A percentile compares a stretch with the other conserved stretches of the same genome.
phyloP scores from a whole-genome alignment of 1,140 invertebrate genomes.

The Melipona quadrifasciata region DNA sequence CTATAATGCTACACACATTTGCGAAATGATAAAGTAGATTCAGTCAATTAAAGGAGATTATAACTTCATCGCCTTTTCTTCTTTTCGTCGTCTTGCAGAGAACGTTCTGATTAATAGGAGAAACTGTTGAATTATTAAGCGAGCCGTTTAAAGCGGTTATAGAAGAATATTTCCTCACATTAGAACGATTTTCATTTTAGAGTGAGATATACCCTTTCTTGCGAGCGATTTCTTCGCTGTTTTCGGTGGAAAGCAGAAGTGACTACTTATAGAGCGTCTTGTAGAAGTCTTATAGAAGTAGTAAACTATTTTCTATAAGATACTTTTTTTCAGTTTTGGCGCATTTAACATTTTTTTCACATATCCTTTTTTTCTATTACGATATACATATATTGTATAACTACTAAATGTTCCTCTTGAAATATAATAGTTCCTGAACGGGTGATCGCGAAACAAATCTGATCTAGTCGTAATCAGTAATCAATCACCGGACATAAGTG shows the following conservation, averaged over 20 bases:
- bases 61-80: not conserved
- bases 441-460: not conserved
- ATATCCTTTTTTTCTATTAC: not conserved
- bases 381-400: not conserved
- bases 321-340: not conserved
- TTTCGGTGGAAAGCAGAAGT: too few relatives aligned
- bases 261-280: too few relatives aligned
- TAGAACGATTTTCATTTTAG: slow-evolving; percentile 1
- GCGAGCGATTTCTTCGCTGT: not conserved
- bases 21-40: not conserved
- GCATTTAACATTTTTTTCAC: not conserved
- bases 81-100: too few relatives aligned
- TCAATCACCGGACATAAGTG: too few relatives aligned
- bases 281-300: too few relatives aligned
- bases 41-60: not conserved
- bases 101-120: not conserved
- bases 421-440: not conserved
- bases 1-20: not conserved
- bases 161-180: not conserved
- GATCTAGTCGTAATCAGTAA: not conserved
- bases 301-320: not conserved
- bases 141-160: not conserved
- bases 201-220: not conserved
- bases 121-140: slow-evolving; percentile 2
- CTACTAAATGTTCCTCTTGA: not conserved